Conservation (phyloP, 2,797 vertebrate species). For the Neopelma chrysocephalum region DNA sequence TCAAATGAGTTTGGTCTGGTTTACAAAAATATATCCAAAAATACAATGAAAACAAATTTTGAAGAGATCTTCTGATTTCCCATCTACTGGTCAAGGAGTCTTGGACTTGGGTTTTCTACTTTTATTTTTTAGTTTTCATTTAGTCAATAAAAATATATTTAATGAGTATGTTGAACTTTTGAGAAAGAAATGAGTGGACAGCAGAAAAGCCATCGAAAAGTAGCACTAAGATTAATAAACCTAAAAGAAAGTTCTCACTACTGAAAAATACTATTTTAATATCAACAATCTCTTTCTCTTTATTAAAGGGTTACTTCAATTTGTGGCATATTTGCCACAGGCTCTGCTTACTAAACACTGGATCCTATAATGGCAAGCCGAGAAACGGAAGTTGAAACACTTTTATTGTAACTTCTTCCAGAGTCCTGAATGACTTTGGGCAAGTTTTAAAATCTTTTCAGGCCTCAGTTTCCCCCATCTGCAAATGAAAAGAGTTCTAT, state of each 20-base stretch:
- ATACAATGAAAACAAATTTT: neutral
- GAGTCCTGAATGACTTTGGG: neutral
- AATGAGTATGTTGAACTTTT: neutral
- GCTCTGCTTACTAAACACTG: neutral
- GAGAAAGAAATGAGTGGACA: neutral
- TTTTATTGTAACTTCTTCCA: neutral
- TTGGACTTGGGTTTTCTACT: neutral
- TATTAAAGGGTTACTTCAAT: neutral
- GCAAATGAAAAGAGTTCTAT: neutral
- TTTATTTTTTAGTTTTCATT: neutral
- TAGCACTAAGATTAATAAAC: neutral
- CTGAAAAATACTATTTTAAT: neutral
- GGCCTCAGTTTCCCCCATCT: neutral
- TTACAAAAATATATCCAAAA: neutral
- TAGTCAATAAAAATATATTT: neutral
- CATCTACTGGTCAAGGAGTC: neutral
- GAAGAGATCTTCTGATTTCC: neutral
- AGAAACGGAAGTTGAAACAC: neutral
- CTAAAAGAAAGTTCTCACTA: neutral
- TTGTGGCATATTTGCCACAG: neutral
- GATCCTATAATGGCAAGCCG: rapidly evolving
- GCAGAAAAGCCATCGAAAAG: neutral
- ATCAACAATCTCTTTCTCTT: neutral
- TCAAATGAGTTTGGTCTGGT: neutral
- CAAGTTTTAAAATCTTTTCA: neutral